These are phyloP conservation scores for Danio tinwini DNA, from an alignment of 2,797 vertebrate genomes.

Conservation along the genomic window DNA sequence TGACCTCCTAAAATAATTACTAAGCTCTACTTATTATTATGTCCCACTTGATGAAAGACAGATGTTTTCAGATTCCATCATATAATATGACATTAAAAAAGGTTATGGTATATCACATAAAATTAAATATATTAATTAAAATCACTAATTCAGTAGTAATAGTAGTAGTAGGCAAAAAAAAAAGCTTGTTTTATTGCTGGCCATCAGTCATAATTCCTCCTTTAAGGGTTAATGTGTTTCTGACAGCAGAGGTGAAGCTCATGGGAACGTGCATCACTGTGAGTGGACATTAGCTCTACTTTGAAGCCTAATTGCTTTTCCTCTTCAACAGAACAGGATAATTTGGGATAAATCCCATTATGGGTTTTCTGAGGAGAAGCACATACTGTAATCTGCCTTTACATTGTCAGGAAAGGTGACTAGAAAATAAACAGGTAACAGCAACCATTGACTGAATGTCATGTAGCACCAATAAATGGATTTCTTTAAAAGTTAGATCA, in stretches of 20 bases:
- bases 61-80: not conserved
- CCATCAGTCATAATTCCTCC: not conserved
- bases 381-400: conserved; percentile 22
- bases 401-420: conserved; percentile 11
- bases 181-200: not conserved
- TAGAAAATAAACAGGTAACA: conserved; percentile 10
- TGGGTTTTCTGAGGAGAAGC: conserved; percentile 10
- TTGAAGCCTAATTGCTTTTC: conserved; percentile 26
- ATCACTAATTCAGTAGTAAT: not conserved
- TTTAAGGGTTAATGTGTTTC: conserved; percentile 39
- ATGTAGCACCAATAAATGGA: not conserved
- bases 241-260: conserved; percentile 34
- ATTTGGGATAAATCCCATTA: conserved; percentile 38
- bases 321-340: conserved; percentile 12
- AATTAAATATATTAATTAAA: not conserved
- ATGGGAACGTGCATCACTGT: conserved; percentile 14
- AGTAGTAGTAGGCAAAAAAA: not conserved
- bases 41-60: not conserved
- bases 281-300: conserved; percentile 10
- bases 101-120: not conserved
- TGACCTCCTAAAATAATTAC: not conserved
- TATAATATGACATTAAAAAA: not conserved
- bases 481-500: not conserved
- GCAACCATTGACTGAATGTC: not conserved
- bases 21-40: not conserved